Evolutionary conservation across 2,113 vertebrate species (phyloP).

Genomic region (Thinocorus orbignyianus): DNA sequence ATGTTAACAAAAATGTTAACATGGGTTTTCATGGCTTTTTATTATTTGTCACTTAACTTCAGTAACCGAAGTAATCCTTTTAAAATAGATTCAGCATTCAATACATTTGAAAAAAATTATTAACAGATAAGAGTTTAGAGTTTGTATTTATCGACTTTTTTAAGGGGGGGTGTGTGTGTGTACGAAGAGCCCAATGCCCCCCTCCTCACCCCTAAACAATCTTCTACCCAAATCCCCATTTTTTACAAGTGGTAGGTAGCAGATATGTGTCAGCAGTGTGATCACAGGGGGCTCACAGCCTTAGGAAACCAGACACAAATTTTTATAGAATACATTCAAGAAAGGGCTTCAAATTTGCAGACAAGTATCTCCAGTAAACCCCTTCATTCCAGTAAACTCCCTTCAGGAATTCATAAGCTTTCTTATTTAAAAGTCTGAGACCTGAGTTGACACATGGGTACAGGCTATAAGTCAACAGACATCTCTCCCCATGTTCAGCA

Average conservation of each 20-base stretch:
- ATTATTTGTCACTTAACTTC: neutral
- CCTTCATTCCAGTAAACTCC: neutral
- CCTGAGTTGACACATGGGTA: neutral
- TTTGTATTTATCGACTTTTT: neutral
- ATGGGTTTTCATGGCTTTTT: neutral
- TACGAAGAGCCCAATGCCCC: neutral
- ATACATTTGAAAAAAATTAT: neutral
- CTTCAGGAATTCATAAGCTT: neutral
- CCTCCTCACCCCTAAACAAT: neutral
- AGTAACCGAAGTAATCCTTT: neutral
- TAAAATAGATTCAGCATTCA: neutral
- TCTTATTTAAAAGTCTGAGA: neutral
- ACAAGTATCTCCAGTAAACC: neutral
- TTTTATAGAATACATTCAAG: neutral
- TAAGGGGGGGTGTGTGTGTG: neutral
- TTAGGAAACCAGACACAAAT: neutral
- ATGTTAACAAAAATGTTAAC: rapidly evolving
- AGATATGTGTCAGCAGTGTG: neutral
- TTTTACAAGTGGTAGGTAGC: neutral
- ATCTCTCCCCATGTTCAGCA: neutral
- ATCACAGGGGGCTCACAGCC: neutral
- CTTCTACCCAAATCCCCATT: neutral
- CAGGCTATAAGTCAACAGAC: neutral
- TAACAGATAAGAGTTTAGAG: neutral
- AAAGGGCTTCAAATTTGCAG: neutral